Conservation (phyloP, 2,797 vertebrate genomes). For the Carcharodon carcharias region DNA sequence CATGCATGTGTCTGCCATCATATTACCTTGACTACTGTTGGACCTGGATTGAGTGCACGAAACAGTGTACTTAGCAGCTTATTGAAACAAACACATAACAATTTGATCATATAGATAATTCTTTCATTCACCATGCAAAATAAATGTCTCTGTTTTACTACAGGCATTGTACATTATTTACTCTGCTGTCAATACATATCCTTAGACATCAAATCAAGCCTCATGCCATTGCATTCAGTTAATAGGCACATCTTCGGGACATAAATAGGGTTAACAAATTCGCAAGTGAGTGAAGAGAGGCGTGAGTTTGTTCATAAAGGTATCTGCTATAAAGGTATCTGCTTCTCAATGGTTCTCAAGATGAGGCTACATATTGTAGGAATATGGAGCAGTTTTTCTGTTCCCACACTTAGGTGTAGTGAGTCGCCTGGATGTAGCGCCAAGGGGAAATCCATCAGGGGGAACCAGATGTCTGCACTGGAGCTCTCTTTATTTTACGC, state of each 20-base stretch:
- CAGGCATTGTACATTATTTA: not conserved
- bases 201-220: not conserved
- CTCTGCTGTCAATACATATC: not conserved
- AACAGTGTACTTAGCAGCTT: not conserved
- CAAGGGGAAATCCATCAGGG: not conserved
- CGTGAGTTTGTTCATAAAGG: not conserved
- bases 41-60: not conserved
- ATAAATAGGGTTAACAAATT: not conserved
- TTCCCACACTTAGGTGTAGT: not conserved
- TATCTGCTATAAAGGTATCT: not conserved
- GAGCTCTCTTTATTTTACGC: not conserved
- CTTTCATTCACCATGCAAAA: not conserved
- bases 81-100: not conserved
- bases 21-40: not conserved
- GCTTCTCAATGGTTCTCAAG: not conserved
- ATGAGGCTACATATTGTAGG: not conserved
- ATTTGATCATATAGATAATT: not conserved
- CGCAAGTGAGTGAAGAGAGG: not conserved
- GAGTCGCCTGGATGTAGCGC: not conserved
- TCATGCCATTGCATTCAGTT: not conserved
- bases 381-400: not conserved
- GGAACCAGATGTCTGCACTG: not conserved
- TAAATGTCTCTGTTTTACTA: not conserved
- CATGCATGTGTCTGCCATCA: not conserved
- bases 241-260: not conserved